A percentile compares a stretch with the other conserved stretches of the same genome.
Evolutionary conservation across 2,888 invertebrate genomes (phyloP).

Genomic region (Spodoptera littoralis): DNA sequence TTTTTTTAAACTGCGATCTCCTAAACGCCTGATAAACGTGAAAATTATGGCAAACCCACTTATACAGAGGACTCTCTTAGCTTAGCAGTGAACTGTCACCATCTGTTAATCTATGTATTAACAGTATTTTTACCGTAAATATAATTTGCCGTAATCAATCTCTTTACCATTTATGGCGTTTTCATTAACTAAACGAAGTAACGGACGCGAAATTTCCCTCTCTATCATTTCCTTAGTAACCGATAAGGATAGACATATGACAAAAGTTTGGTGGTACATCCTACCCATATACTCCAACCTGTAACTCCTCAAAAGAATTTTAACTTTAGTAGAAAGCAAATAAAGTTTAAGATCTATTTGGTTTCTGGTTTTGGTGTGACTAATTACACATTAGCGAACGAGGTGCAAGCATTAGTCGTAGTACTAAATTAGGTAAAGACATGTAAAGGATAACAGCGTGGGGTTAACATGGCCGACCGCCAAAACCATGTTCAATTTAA

Average conservation of each 20-base stretch:
- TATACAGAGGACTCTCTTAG: too few species aligned
- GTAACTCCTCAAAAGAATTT: too few species aligned
- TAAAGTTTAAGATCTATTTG: too few species aligned
- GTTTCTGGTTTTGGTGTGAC: conserved; percentile 54
- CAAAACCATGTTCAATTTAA: conserved; percentile 11
- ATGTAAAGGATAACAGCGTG: conserved; percentile 33
- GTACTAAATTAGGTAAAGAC: conserved; percentile 43
- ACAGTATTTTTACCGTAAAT: too few species aligned
- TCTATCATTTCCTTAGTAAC: conserved; percentile 41
- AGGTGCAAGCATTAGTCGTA: conserved; percentile 49
- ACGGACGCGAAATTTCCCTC: conserved; percentile 63
- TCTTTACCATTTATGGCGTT: conserved; percentile 59
- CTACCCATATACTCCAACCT: conserved; percentile 50
- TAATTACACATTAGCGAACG: conserved; percentile 63
- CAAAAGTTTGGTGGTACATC: conserved; percentile 37
- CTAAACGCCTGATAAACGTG: too few species aligned
- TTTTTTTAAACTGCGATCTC: too few species aligned
- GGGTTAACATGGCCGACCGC: conserved; percentile 17
- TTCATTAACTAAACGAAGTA: conserved; percentile 57
- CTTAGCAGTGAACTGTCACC: too few species aligned
- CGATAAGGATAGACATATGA: conserved; percentile 50
- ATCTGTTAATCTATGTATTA: too few species aligned
- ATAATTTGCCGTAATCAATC: conserved; percentile 15
- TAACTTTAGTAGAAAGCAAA: too few species aligned
- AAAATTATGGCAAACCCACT: too few species aligned